A percentile compares a stretch with the other conserved stretches of the same genome.
phyloP scores from a whole-genome alignment of 2,797 vertebrate species.

The Gadopsis bispinosus region DNA sequence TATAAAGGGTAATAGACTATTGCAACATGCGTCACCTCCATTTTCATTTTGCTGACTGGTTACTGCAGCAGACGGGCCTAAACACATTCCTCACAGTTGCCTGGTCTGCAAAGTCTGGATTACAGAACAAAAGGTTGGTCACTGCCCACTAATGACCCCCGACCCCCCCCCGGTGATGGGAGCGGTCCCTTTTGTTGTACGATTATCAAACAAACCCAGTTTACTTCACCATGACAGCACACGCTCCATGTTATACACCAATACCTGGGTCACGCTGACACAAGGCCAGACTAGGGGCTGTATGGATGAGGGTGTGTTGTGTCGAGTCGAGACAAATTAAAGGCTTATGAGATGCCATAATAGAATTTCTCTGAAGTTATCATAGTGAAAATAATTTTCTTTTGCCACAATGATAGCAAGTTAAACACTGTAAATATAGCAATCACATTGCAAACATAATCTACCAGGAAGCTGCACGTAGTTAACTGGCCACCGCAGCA shows the following conservation, averaged over 20 bases:
- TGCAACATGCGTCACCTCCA: not conserved
- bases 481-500: too few species aligned
- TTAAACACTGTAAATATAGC: not conserved
- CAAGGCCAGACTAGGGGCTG: not conserved
- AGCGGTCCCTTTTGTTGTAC: slow-evolving; percentile 3
- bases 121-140: slow-evolving; percentile 65
- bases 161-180: not conserved
- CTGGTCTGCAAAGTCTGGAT: slow-evolving; percentile 72
- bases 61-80: slow-evolving; percentile 44
- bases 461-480: not conserved
- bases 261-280: not conserved
- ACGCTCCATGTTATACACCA: not conserved
- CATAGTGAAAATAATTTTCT: not conserved
- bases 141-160: not conserved
- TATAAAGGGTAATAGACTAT: not conserved
- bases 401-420: not conserved
- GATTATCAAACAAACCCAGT: slow-evolving; percentile 2
- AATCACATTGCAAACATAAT: not conserved
- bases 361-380: not conserved
- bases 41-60: slow-evolving; percentile 32
- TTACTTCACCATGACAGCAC: not conserved
- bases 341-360: not conserved
- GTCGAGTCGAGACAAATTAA: not conserved
- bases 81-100: slow-evolving; percentile 68
- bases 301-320: not conserved